Base-by-base conservation (phyloP, 2,888 invertebrate species). In the Drosophila hamatofila region DNA sequence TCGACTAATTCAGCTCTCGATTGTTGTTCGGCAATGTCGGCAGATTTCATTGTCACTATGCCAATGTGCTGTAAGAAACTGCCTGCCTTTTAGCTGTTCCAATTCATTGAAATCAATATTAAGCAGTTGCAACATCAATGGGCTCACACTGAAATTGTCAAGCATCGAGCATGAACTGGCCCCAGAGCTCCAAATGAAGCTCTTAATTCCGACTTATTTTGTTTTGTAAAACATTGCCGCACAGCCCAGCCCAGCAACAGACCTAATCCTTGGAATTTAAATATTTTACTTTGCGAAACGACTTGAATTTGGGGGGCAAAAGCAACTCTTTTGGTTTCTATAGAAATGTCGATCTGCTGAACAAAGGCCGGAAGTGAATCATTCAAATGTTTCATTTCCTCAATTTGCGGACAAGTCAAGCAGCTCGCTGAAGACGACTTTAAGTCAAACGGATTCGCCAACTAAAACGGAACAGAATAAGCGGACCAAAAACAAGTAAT, bases 381-480 rank as follows among this genome's bases (percentile, higher is more conserved):
- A 83, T 83, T 87, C 72, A 88, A 89, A 78, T 76, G 80, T 81
- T 81, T 78, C 77, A 84, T 85, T 87, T 87, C 88, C 87, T 80
- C 82, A 75, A 82, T 83, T 87, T 75, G 75, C 52, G 75, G 78
- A 69, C 48, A 55, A 25, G 55, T 41, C 39, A 30, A 30, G 30
- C 30, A 30, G 42, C 33, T 27, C 56, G 46, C 49, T 52, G 64
- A 72, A 75, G 63, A 6, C 52, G 37, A 52, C 49, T 58, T 37
- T 16, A 18, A 35, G 16, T n/a, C n/a, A n/a, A 33, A 30, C 9
- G 54, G 52, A 64, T 42, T 56, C 58, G 42, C 42, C 69, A 66
- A 78, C 7, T 12, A 25, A 63, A 60, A 55, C 37, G 66, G 59
- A 68, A 72, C 49, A 35, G 11, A 18, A 35, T 7, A 14, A 16